phyloP scores from a whole-genome alignment of 1,140 invertebrate species.

The Heliconius hewitsoni region DNA sequence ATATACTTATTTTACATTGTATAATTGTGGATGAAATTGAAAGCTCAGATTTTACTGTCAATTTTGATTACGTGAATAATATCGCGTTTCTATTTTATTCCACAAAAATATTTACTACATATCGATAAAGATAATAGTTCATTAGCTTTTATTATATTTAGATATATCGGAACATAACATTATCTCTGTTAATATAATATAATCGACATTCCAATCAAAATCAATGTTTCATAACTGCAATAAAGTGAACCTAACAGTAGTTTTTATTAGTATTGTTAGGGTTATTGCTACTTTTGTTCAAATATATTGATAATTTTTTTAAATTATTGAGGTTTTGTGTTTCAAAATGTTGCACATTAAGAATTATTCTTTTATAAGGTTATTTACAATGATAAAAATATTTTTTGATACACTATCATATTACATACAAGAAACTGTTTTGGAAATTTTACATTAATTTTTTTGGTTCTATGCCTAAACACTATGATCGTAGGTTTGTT shows the following conservation, averaged over 20 bases:
- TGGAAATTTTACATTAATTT: no score
- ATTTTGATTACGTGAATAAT: constrained; percentile 62
- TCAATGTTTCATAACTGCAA: not conserved
- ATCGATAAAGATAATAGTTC: not conserved
- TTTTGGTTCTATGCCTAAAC: no score
- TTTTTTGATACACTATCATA: no score
- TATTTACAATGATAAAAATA: no score
- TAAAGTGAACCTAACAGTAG: not conserved
- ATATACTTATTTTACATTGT: no score
- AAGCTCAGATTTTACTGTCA: no score
- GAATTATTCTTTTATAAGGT: no score
- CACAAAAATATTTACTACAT: constrained; percentile 16
- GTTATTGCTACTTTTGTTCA: not conserved
- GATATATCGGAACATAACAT: constrained; percentile 2
- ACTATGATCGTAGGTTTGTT: no score
- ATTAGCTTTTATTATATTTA: constrained; percentile 19
- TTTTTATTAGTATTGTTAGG: not conserved
- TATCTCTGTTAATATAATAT: constrained; percentile 8
- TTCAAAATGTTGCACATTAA: not conserved
- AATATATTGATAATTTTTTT: not conserved
- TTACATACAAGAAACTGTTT: no score
- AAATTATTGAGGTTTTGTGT: not conserved
- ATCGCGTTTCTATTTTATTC: constrained; percentile 67
- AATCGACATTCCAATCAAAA: constrained; percentile 17
- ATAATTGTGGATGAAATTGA: no score